Evolutionary conservation across 1,140 invertebrate species (phyloP).

Genomic region (Drosophila pruinosa): DNA sequence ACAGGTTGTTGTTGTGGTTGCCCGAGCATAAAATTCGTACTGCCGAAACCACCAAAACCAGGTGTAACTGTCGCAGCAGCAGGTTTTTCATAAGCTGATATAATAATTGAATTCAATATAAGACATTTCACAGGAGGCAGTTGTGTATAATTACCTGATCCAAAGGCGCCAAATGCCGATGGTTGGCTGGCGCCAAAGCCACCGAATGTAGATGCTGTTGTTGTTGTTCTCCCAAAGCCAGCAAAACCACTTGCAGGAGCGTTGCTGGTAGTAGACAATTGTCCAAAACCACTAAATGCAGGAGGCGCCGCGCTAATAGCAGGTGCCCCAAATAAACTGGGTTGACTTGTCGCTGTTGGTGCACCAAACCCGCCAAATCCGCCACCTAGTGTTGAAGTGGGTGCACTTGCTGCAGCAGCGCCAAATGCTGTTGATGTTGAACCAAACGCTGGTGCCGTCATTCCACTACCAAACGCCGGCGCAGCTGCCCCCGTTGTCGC

Average conservation of each 20-base stretch:
- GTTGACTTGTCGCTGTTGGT: slow-evolving; percentile 42
- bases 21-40: slow-evolving; percentile 81
- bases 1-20: slow-evolving; percentile 85
- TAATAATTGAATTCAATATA: slow-evolving; percentile 21
- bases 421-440: slow-evolving; percentile 42
- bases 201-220: slow-evolving; percentile 83
- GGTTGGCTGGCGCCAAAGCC: slow-evolving; percentile 82
- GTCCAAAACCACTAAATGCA: slow-evolving; percentile 82
- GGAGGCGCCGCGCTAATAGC: slow-evolving; percentile 59
- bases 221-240: slow-evolving; percentile 84
- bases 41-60: slow-evolving; percentile 84
- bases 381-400: slow-evolving; percentile 52
- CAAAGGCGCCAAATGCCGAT: slow-evolving; percentile 83
- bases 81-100: slow-evolving; percentile 72
- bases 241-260: slow-evolving; percentile 84
- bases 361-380: slow-evolving; percentile 73
- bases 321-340: slow-evolving; percentile 71
- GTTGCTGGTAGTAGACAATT: slow-evolving; percentile 37
- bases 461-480: slow-evolving; percentile 69
- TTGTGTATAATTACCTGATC: slow-evolving; percentile 50
- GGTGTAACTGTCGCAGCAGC: slow-evolving; percentile 74
- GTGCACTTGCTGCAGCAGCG: slow-evolving; percentile 49
- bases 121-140: not conserved
- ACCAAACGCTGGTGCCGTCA: slow-evolving; percentile 42
- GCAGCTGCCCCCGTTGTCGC: slow-evolving; percentile 50